Conservation (phyloP, 53 echinoderm and acorn worm species). For the Holothuria leucospilota region DNA sequence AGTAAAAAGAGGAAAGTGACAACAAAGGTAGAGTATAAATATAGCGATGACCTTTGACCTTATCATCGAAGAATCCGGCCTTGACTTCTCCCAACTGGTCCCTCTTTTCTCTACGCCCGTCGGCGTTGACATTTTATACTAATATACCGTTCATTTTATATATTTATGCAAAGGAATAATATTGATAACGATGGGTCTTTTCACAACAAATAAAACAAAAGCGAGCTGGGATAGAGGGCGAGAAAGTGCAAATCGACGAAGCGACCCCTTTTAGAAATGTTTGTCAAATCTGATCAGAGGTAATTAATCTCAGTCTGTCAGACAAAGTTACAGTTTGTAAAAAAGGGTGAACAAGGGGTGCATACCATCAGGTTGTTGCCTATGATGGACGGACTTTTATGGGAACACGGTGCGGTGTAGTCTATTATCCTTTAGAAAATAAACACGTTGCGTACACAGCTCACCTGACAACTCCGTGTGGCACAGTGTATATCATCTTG, state of each 20-base stretch:
- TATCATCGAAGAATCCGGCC: neutral
- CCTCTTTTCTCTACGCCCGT: neutral
- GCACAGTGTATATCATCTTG: no score
- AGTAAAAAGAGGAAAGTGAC: neutral
- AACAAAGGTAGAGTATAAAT: slow-evolving; percentile 5
- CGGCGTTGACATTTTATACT: slow-evolving; percentile 16
- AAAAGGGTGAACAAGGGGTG: neutral
- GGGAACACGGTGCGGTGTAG: slow-evolving; percentile 1
- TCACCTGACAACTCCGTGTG: no score
- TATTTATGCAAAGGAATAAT: slow-evolving; percentile 38
- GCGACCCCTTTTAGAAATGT: slow-evolving; percentile 52
- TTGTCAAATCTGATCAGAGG: slow-evolving; percentile 9
- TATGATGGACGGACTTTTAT: slow-evolving; percentile 31
- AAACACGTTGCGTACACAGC: neutral
- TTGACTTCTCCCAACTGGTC: no score
- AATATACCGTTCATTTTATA: slow-evolving; percentile 14
- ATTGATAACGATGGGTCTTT: slow-evolving; percentile 36
- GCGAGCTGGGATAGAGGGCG: neutral
- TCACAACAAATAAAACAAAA: slow-evolving; percentile 35
- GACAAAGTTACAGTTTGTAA: neutral
- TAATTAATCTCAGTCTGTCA: slow-evolving; percentile 40
- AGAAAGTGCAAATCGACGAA: slow-evolving; percentile 24
- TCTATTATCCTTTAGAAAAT: slow-evolving; percentile 30
- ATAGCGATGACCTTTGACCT: slow-evolving; percentile 9
- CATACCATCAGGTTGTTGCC: no score